Percentiles rank a stretch among this genome's conserved stretches.
These are phyloP conservation scores for Anser brachyrhynchus DNA, from an alignment of 2,113 vertebrate genomes.

Conservation along the genomic window DNA sequence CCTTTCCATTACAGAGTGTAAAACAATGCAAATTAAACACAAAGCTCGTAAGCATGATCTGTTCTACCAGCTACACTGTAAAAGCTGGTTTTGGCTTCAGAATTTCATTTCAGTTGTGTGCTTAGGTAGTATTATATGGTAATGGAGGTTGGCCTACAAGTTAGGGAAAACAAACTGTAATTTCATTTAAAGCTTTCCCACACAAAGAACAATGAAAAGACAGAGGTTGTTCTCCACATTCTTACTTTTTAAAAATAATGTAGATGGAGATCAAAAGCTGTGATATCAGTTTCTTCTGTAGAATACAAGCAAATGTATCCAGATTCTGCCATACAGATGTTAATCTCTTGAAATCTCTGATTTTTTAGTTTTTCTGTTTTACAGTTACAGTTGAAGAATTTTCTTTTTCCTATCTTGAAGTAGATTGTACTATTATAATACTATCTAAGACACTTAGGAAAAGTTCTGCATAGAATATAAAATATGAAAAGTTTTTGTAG, in stretches of 20 bases:
- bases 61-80: background rate
- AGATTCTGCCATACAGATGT: background rate
- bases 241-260: background rate
- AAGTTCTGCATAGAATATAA: background rate
- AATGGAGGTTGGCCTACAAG: background rate
- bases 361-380: background rate
- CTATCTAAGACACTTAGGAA: background rate
- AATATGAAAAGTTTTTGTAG: background rate
- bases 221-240: background rate
- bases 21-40: conserved; percentile 47
- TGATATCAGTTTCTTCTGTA: background rate
- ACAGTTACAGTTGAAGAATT: background rate
- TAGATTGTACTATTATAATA: background rate
- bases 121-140: background rate
- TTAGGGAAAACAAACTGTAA: background rate
- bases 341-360: background rate
- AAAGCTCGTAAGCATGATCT: background rate
- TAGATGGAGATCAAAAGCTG: background rate
- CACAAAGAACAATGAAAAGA: background rate
- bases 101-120: background rate
- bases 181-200: background rate
- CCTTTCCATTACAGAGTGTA: conserved; percentile 19
- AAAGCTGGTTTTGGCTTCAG: conserved; percentile 29
- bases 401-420: background rate
- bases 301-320: background rate